Base-by-base conservation (phyloP, 2,797 vertebrate genomes). In the Todus mexicanus region DNA sequence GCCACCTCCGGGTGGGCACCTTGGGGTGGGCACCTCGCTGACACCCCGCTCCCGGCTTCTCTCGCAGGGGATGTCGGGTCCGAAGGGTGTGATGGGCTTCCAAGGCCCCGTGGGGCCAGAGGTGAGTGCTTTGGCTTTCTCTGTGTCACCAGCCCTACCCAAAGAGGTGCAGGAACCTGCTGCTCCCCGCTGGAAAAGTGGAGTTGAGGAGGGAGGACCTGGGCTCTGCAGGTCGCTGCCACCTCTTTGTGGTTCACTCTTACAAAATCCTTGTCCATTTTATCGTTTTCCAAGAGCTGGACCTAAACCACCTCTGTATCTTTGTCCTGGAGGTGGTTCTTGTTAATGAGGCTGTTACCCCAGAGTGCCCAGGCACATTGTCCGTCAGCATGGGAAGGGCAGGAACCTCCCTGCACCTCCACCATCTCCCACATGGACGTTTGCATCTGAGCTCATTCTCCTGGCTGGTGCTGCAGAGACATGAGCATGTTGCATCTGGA, bases 21-120 rank as follows among this genome's bases (percentile, higher is more conserved):
- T 38, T 3, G 0, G 42, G 72, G 37, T 23, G 35, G 25, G 33
- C n/a, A 43, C 25, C n/a, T 37, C 2, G 1, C 53, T 95, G 57
- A 80, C 8, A 4, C 45, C 42, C 60, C 2, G 0, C 6, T 89
- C 26, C 35, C 0, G 23, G 23, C 51, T 93, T 95, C 29, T 91
- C 33, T 80, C 91, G 31, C 87, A 99, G 98, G 98, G 98, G 7
- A 89, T 97, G 85, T 95, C 16, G 1, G 99, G 99, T 26, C 89
- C 93, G 66, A 98, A 98, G 92, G 98, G 98, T 35, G 90, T 69
- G 4, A 29, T 47, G 4, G 99, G 99, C 26, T 93, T 93, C 57
- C 98, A 98, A 76, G 99, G 99, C 16, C 89, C 96, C 6, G 8
- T 60, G 21, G 99, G 98, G 20, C 97, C 90, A 3, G 69, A 97